Evolutionary conservation across 2,797 vertebrate species (phyloP).

Genomic region (Notoglanidium macrostoma): DNA sequence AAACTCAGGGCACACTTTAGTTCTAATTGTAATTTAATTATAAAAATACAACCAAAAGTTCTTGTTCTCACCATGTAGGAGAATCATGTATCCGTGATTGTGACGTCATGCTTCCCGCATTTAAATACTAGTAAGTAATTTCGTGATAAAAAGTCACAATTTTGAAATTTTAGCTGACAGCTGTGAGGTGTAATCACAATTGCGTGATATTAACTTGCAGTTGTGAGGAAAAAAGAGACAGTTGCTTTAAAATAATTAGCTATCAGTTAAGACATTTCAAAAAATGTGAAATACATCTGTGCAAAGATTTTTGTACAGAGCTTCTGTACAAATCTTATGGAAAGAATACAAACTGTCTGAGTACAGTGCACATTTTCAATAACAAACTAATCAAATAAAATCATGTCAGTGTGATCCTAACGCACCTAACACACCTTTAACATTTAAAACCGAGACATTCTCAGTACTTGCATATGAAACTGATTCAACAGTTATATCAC

Average conservation of each 20-base stretch:
- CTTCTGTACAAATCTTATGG: not conserved
- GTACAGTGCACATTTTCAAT: not conserved
- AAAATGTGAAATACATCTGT: not conserved
- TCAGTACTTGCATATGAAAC: not conserved
- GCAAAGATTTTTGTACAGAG: not conserved
- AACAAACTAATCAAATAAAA: not conserved
- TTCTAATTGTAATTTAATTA: not conserved
- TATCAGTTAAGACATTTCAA: no score
- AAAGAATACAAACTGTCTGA: not conserved
- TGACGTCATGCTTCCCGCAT: not conserved
- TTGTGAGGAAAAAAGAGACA: not conserved
- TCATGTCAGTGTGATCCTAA: not conserved
- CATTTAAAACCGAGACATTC: not conserved
- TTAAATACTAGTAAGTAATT: not conserved
- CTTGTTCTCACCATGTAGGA: not conserved
- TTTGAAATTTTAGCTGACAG: not conserved
- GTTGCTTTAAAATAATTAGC: not conserved
- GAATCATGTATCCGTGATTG: not conserved
- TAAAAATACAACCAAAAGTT: not conserved
- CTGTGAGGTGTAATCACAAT: not conserved
- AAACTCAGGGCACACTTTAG: not conserved
- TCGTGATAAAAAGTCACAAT: not conserved
- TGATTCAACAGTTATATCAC: no score
- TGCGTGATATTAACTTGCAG: not conserved
- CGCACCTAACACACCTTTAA: not conserved